These are phyloP conservation scores for Ormyrus rosae DNA, from an alignment of 2,888 invertebrate genomes.

Conservation along the genomic window DNA sequence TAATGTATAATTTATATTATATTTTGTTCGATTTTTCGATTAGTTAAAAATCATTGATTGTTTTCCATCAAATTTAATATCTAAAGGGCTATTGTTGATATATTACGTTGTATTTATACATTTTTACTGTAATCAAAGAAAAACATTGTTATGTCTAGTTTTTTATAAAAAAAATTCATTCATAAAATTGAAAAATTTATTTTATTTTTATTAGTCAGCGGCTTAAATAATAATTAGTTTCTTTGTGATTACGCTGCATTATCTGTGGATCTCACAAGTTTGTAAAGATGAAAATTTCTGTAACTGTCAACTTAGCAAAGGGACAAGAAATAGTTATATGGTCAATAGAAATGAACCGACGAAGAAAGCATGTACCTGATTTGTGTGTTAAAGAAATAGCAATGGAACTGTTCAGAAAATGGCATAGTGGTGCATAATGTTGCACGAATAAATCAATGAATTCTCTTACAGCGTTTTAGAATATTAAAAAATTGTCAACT, in stretches of 20 bases:
- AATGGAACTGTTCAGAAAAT: constrained; percentile 59
- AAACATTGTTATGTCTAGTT: constrained; percentile 70
- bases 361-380: constrained; percentile 71
- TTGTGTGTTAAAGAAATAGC: constrained; percentile 66
- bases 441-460: constrained; percentile 55
- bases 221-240: constrained; percentile 60
- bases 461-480: background rate
- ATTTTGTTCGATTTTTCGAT: constrained; percentile 62
- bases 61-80: constrained; percentile 33
- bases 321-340: constrained; percentile 18
- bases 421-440: constrained; percentile 62
- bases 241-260: constrained; percentile 59
- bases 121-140: constrained; percentile 68
- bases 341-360: constrained; percentile 38
- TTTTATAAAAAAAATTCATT: constrained; percentile 57
- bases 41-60: constrained; percentile 43
- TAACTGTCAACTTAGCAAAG: constrained; percentile 32
- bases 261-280: constrained; percentile 35
- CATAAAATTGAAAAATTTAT: constrained; percentile 64
- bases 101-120: constrained; percentile 72
- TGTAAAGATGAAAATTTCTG: constrained; percentile 29
- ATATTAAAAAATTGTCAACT: background rate
- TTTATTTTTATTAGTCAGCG: constrained; percentile 59
- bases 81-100: constrained; percentile 66
- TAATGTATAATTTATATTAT: constrained; percentile 72